Base-by-base conservation (phyloP, 2,113 vertebrate species). In the Limnothrissa miodon region DNA sequence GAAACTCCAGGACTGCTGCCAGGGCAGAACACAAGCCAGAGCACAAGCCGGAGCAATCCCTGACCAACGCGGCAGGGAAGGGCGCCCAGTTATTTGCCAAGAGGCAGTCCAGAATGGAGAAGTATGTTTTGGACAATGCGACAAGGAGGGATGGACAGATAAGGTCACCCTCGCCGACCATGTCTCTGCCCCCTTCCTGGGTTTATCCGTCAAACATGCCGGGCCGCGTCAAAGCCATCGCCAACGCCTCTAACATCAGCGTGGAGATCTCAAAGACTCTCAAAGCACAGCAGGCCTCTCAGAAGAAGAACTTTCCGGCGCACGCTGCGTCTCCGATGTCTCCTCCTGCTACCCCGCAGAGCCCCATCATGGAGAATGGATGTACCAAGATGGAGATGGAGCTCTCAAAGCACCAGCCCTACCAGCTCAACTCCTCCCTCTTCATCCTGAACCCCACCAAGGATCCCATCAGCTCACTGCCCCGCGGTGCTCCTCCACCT, bases 151-250 rank as follows among this genome's bases (percentile, higher is more conserved):
- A 90, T 23, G 89, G 83, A 5, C 88, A 93, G 83, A 89, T 92
- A 53, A 93, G 97, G 83, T 96, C 96, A 85, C 97, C 96, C 0
- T 99, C 98, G 0, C 98, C 98, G 19, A 98, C 98, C 0, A 96
- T 96, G 94, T 99, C 98, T 83, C 91, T 99, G 90, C 98, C 98
- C 84, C 96, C 98, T 0, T 99, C 97, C 86, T 99, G 97, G 97
- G 96, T 97, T 78, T 99, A 96, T 0, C 94, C 95, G 0, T 92
- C 95, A 11, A 97, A 91, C 0, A 96, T 95, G 89, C 97, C 94
- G 0, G 93, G 94, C 11, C 90, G 94, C 44, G 94, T 95, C 45
- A 95, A 94, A 85, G 93, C 95, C 66, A 95, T 95, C 0, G 92
- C 91, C 6, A 94, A 93, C 86, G 94, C 95, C 46, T 95, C 95